Evolutionary conservation across 1,140 invertebrate genomes (phyloP), one percentile per base, ranked within the genome.

Genomic region (Drosophila parabipectinata): DNA sequence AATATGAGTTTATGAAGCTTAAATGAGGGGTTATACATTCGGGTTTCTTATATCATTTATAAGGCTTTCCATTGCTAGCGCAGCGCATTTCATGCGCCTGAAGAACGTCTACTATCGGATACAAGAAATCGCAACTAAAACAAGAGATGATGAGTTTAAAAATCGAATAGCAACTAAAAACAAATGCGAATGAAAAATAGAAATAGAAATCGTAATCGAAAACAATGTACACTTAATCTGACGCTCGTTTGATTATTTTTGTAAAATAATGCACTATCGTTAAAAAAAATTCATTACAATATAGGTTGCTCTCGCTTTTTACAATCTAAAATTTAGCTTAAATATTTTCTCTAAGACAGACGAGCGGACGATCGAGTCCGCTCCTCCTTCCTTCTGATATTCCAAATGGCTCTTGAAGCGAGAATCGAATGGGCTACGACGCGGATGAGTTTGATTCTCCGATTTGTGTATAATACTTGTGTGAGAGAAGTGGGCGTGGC

Each of bases 401-500:
- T 24, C 56, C 8, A 8, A 58, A 48, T 5, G 6, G 26, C 26
- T 28, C 26, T 28, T 30, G 39, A 28, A 44, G 24, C 54, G 24
- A 30, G 4, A 15, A 44, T 12, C n/a, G 9, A 47, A 24, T 18
- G 18, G 44, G 14, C 15, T 21, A 8, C 44, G 3, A 30, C 12
- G 12, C 30, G 12, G 6, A 24, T 21, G 39, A 28, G 47, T 30
- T 67, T 34, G 48, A 32, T 73, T 54, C 62, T 60, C 60, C 44
- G 21, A 24, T 24, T 21, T 66, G 57, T 62, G 58, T 54, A 78
- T 83, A 85, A 87, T 85, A 85, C 82, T 85, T 87, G 74, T 68
- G 66, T 69, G 48, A 87, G 81, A 81, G 82, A 78, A 77, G 55
- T 75, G 63, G 71, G 79, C 79, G 80, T 72, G 73, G 47, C 59